A percentile compares a stretch with the other conserved stretches of the same genome.
Evolutionary conservation across 2,888 invertebrate species (phyloP).

Genomic region (Rhaphigaster nebulosa): DNA sequence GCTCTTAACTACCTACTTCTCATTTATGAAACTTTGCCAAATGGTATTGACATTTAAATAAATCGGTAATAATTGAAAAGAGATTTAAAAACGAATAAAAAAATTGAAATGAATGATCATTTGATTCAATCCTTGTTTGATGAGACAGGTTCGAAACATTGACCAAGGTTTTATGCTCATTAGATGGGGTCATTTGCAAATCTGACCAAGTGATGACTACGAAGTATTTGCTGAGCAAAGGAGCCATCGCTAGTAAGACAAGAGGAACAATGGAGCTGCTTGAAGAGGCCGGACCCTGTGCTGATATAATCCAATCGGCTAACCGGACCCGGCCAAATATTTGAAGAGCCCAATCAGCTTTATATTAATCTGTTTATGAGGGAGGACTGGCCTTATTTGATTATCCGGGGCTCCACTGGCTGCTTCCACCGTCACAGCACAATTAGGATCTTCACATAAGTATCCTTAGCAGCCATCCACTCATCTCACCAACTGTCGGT

Average conservation of each 20-base stretch:
- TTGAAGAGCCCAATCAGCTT: slow-evolving; percentile 55
- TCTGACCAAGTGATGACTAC: neutral
- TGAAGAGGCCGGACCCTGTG: neutral
- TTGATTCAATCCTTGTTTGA: no score
- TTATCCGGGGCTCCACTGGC: slow-evolving; percentile 3
- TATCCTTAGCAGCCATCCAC: neutral
- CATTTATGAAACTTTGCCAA: no score
- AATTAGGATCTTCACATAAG: slow-evolving; percentile 29
- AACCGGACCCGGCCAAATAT: slow-evolving; percentile 50
- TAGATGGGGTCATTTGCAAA: neutral
- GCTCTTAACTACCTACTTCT: no score
- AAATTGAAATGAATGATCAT: no score
- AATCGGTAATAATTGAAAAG: no score
- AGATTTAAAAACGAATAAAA: no score
- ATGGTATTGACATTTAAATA: no score
- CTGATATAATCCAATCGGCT: slow-evolving; percentile 22
- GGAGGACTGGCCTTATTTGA: slow-evolving; percentile 16
- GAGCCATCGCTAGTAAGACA: neutral
- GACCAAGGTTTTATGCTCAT: no score
- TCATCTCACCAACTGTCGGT: neutral
- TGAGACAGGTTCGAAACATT: no score
- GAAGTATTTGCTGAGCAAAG: neutral
- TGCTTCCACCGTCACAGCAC: neutral
- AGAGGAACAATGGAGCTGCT: neutral
- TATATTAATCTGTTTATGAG: slow-evolving; percentile 53